Evolutionary conservation across 2,797 vertebrate genomes (phyloP).

Genomic region (Glossophaga mutica): DNA sequence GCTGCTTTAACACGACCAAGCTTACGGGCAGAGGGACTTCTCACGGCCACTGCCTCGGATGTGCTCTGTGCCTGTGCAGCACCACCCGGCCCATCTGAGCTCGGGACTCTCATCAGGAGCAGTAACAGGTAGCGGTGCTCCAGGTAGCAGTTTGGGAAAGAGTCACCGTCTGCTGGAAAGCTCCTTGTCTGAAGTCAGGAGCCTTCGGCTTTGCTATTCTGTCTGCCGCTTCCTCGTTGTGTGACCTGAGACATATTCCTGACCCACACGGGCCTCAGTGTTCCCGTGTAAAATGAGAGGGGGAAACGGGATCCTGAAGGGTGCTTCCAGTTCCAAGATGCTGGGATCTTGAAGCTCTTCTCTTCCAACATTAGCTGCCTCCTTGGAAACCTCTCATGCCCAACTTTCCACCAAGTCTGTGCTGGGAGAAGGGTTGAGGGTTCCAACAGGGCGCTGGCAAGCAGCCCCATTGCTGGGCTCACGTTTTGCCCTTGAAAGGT

Average conservation of each 20-base stretch:
- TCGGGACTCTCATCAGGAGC: not conserved
- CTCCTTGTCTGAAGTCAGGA: not conserved
- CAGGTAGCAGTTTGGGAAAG: not conserved
- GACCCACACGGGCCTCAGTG: not conserved
- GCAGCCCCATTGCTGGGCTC: not conserved
- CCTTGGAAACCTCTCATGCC: not conserved
- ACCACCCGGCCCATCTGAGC: not conserved
- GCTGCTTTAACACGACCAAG: accelerated
- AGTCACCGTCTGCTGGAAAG: not conserved
- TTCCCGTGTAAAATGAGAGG: not conserved
- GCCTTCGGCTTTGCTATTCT: not conserved
- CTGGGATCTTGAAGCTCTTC: not conserved
- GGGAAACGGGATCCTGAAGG: not conserved
- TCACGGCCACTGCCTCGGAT: not conserved
- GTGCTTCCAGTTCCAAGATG: not conserved
- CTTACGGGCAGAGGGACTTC: not conserved
- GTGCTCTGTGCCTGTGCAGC: not conserved
- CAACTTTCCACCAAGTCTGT: not conserved
- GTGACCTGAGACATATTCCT: not conserved
- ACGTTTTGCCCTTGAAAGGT: not conserved
- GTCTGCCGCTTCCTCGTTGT: not conserved
- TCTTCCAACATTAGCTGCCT: not conserved
- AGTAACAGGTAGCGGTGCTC: not conserved
- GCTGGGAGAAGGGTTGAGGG: not conserved
- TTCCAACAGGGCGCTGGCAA: not conserved